Percentiles rank a stretch among this genome's conserved stretches.
Conservation (phyloP, 2,113 vertebrate species). For the Mohoua ochrocephala region DNA sequence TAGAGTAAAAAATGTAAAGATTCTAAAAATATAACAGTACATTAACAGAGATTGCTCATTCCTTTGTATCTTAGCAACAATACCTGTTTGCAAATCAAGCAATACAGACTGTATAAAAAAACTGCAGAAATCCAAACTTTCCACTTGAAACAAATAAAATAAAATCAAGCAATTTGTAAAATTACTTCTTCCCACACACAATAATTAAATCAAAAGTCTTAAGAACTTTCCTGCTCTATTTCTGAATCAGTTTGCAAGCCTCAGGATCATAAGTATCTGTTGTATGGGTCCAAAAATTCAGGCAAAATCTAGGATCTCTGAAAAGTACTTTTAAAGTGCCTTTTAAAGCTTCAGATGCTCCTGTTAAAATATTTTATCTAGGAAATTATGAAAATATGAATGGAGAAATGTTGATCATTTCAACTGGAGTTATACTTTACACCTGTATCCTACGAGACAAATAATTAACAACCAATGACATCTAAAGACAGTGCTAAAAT, state of each 20-base stretch:
- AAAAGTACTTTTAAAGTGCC: background rate
- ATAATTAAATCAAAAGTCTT: background rate
- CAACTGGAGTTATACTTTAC: background rate
- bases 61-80: background rate
- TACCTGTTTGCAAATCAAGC: background rate
- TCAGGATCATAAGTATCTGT: background rate
- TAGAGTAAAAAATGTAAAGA: background rate
- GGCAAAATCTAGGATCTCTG: background rate
- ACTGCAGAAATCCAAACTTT: background rate
- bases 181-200: background rate
- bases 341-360: background rate
- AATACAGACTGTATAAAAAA: background rate
- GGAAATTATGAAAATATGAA: background rate
- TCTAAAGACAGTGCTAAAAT: background rate
- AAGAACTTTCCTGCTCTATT: background rate
- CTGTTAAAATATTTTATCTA: background rate
- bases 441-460: background rate
- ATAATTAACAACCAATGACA: background rate
- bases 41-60: background rate
- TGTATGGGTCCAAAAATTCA: background rate
- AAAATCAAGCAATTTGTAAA: background rate
- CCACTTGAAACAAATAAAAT: background rate
- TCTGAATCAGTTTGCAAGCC: background rate
- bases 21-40: background rate
- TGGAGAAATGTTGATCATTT: background rate